Base-by-base conservation (phyloP, 2,888 invertebrate species). In the Pocota personata region DNA sequence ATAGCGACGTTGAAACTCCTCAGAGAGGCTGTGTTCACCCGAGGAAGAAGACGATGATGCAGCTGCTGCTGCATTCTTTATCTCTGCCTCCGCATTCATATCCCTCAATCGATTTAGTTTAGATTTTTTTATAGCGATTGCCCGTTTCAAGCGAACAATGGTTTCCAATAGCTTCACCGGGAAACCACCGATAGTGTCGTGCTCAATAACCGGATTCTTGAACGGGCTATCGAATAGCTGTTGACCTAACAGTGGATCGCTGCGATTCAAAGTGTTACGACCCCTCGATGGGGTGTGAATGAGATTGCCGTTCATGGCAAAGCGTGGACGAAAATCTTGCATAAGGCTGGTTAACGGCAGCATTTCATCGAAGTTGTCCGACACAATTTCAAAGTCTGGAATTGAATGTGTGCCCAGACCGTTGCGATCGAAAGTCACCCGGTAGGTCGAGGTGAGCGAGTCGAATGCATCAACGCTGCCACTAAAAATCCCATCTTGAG, bases 401-500 rank as follows among this genome's bases (percentile, higher is more conserved):
- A 99, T 97, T 69, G 98, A 98, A 93, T 98, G 98, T 4, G 98
- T 98, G 0, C 98, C 98, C 46, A 99, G 93, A 52, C 98, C 98
- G 50, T 95, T 95, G 66, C 98, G 94, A 92, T 98, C 98, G 93
- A 99, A 99, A 1, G 97, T 97, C 88, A 99, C 97, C 89, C 99
- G 94, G 92, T 99, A 99, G 7, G 97, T 97, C 89, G 97, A 98
- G 90, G 97, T 97, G 3, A 97, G 96, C 4, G 98, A 98, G 90
- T 99, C 98, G 21, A 99, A 97, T 37, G 98, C 99, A 93, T 98
- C 98, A 87, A 99, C 97, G 52, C 96, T 96, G 6, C 98, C 98
- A 57, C 97, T 98, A 90, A 98, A 99, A 60, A 99, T 94, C 4
- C 99, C 99, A 94, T 99, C 98, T 93, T 98, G 98, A 2, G 98